Evolutionary conservation across 1,140 invertebrate species (phyloP), one percentile per base, ranked within the genome.

Genomic region (Rhyzopertha dominica): DNA sequence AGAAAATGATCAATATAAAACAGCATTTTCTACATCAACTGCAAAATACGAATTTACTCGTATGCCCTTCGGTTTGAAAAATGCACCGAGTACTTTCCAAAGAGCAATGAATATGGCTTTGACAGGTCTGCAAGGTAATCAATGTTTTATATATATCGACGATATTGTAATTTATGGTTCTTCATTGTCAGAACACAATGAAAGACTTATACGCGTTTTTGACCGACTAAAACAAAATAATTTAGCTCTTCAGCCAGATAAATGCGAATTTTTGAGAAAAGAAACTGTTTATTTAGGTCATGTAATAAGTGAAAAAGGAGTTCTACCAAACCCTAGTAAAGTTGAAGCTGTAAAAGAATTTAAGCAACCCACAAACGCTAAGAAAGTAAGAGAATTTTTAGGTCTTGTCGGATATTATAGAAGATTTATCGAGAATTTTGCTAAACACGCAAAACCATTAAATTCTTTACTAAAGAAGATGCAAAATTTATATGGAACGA

Each of bases 281-380:
- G 64, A 70, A 63, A 59, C 71, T 1, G 35, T 43, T 8, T 71
- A 69, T 56, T 51, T 74, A 25, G 71, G 71, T 8, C 68, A 72
- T 44, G 43, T 64, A 2, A 54, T 72, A 19, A 58, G 63, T 1
- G 40, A 51, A 16, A 24, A 67, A 4, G 70, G 71, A 9, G 54
- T 74, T 2, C 47, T 48, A 43, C 64, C 66, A 9, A 56, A 70
- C 48, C 62, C 59, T 12, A 37, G 42, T 2, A 73, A 73, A 62
- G 53, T 69, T 2, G 37, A 45, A 41, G 45, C 55, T 0, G 36
- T 71, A 16, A 43, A 51, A 46, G 51, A 71, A 12, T 67, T 63
- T 42, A 63, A 65, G 10, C 39, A 28, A 9, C 66, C 69, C 14
- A 65, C 53, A 54, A 67, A 54, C 37, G 3, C 32, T 3, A 66